Evolutionary conservation across 2,113 vertebrate species (phyloP).

Genomic region (Ameiurus melas): DNA sequence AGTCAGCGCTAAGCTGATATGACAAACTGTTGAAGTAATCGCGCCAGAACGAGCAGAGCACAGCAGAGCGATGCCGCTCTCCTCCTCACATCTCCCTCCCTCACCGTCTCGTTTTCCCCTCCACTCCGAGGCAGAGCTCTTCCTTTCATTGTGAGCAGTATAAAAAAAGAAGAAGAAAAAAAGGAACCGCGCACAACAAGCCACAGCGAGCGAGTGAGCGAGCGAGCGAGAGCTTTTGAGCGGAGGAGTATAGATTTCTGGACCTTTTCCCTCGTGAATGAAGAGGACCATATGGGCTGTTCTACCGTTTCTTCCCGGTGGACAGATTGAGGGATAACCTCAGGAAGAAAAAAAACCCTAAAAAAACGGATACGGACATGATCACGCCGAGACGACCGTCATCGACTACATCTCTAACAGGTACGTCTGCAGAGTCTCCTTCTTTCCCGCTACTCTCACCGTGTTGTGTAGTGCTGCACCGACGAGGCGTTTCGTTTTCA

Average conservation of each 20-base stretch:
- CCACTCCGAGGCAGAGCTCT: slow-evolving; percentile 31
- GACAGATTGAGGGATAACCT: slow-evolving; percentile 3
- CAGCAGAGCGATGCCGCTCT: background rate
- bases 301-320: background rate
- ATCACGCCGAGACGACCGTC: background rate
- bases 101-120: slow-evolving; percentile 15
- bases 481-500: background rate
- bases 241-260: background rate
- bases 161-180: slow-evolving; percentile 6
- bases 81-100: slow-evolving; percentile 37
- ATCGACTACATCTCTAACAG: slow-evolving; percentile 18
- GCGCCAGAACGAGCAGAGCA: slow-evolving; percentile 56
- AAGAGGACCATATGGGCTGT: background rate
- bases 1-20: slow-evolving; percentile 64
- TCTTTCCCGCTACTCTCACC: background rate
- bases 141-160: slow-evolving; percentile 44
- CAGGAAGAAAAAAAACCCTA: background rate
- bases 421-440: slow-evolving; percentile 32
- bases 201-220: background rate
- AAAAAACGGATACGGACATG: slow-evolving; percentile 1
- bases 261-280: background rate
- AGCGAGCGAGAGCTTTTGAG: background rate
- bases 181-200: slow-evolving; percentile 38
- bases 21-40: slow-evolving; percentile 65
- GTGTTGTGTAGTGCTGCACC: background rate